Evolutionary conservation across 2,888 invertebrate species (phyloP).

Genomic region (Callinectes sapidus): DNA sequence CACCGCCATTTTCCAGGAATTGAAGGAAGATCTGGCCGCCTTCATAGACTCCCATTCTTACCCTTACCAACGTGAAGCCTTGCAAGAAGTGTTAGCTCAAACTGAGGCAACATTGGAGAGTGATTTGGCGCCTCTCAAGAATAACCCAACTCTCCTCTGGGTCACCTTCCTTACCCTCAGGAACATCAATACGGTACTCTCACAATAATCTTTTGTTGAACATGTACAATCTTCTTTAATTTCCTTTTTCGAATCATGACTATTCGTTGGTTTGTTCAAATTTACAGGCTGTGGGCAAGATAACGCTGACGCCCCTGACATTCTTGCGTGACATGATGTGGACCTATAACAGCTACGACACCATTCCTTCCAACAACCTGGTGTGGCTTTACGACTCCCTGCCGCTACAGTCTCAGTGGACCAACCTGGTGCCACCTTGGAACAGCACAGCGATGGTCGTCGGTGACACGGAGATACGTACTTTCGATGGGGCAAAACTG

Average conservation of each 20-base stretch:
- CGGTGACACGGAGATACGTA: slow-evolving; percentile 52
- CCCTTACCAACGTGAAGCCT: not conserved
- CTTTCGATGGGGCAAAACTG: slow-evolving; percentile 48
- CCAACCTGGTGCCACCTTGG: slow-evolving; percentile 44
- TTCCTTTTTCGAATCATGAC: too few relatives aligned
- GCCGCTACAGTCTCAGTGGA: not conserved
- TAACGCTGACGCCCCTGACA: not conserved
- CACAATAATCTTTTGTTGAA: not conserved
- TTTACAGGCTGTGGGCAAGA: not conserved
- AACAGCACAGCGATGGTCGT: slow-evolving; percentile 45
- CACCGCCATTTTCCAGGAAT: not conserved
- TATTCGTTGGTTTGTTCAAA: not conserved
- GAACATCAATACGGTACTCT: slow-evolving; percentile 18
- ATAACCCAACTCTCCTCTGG: slow-evolving; percentile 20
- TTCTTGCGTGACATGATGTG: not conserved
- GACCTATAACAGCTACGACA: not conserved
- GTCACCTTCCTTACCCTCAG: not conserved
- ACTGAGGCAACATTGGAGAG: not conserved
- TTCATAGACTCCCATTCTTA: not conserved
- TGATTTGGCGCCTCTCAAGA: slow-evolving; percentile 23
- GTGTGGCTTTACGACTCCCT: slow-evolving; percentile 43
- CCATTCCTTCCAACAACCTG: slow-evolving; percentile 15
- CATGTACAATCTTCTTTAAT: not conserved
- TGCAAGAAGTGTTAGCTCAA: not conserved
- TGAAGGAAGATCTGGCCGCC: not conserved